These are phyloP conservation scores for Chelon auratus DNA, from an alignment of 2,797 vertebrate species.

Conservation along the genomic window DNA sequence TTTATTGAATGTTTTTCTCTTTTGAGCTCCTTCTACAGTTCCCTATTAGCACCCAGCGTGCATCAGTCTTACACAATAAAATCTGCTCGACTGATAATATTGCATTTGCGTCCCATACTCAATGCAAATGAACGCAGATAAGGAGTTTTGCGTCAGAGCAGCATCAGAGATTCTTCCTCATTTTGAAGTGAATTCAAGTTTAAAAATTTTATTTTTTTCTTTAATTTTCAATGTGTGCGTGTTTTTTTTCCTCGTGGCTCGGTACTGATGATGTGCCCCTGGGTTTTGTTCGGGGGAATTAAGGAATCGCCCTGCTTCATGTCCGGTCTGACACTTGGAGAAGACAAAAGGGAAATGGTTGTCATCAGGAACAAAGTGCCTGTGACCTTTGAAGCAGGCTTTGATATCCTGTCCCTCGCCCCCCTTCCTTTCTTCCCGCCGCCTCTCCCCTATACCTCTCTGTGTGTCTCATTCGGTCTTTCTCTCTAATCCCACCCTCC, in stretches of 20 bases:
- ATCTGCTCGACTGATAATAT: slow-evolving; percentile 20
- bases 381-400: slow-evolving; percentile 81
- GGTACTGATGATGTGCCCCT: slow-evolving; percentile 33
- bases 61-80: slow-evolving; percentile 21
- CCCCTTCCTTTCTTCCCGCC: slow-evolving; percentile 39
- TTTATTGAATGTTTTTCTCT: slow-evolving; percentile 19
- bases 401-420: slow-evolving; percentile 68
- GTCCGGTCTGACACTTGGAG: slow-evolving; percentile 65
- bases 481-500: slow-evolving; percentile 45
- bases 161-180: not conserved
- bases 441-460: slow-evolving; percentile 21
- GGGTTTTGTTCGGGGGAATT: slow-evolving; percentile 54
- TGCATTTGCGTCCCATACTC: slow-evolving; percentile 31
- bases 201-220: slow-evolving; percentile 8
- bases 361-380: slow-evolving; percentile 79
- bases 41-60: slow-evolving; percentile 33
- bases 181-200: not conserved
- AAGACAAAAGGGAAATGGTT: slow-evolving; percentile 76
- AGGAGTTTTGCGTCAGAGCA: not conserved
- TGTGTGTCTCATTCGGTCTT: slow-evolving; percentile 38
- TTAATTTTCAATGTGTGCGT: slow-evolving; percentile 3
- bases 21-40: slow-evolving; percentile 1
- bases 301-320: slow-evolving; percentile 61
- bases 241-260: slow-evolving; percentile 8
- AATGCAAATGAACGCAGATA: slow-evolving; percentile 8